Base-by-base conservation (phyloP, 2,797 vertebrate species). In the Chaunax sp. region DNA sequence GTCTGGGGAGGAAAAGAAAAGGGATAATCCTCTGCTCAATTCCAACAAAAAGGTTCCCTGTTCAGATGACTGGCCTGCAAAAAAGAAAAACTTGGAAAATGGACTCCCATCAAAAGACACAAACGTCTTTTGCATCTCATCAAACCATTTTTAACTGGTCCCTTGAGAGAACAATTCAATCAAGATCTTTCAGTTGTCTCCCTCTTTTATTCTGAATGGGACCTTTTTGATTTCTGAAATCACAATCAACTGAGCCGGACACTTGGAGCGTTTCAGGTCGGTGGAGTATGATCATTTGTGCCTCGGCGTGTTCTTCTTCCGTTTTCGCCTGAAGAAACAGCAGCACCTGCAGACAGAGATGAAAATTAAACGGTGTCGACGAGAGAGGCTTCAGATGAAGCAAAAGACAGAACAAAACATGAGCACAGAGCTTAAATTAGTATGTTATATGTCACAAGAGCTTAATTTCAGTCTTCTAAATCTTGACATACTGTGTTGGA, bases 291-390 rank as follows among this genome's bases (percentile, higher is more conserved):
- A 93, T 99, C 96, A 99, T 96, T 99, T 99, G 92, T 98, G 97
- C 81, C 97, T 95, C 58, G 96, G 95, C 45, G 95, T 94, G 73
- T 97, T 96, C 95, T 98, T 99, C 97, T 97, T 99, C 93, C 97
- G 94, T 97, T 99, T 99, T 91, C 97, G 95, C 92, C 97, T 99
- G 93, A 99, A 99, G 95, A 99, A 99, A 85, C 98, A 99, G 95
- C 98, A 99, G 96, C 98, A 99, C 98, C 98, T 99, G 92, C 62
- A 78, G 63, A 87, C 47, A 77, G 65, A 89, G 22, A 56, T 5
- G n/a, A 18, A 68, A 2, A 26, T 62, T 67, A 71, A 66, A 63
- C 65, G 4, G 19, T 6, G 33, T 5, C 28, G n/a, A 20, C 2
- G 41, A 47, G 61, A 18, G 14, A 40, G 16, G 49, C 16, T 25